These are phyloP conservation scores for Borostomias antarcticus DNA, from an alignment of 2,797 vertebrate genomes.

Conservation along the genomic window DNA sequence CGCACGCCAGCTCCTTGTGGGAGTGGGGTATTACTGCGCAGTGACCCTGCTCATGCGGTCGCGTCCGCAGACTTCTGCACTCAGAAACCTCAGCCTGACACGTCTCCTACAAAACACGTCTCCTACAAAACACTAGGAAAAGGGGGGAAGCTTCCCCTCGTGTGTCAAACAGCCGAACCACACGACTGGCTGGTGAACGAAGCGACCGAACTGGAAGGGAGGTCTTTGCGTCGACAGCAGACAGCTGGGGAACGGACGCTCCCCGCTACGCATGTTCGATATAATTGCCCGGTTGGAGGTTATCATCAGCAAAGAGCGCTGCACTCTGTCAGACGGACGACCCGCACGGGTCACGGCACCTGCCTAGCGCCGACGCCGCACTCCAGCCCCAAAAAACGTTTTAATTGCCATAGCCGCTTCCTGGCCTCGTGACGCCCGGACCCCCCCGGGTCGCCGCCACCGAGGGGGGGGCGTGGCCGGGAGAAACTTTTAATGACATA, in stretches of 20 bases:
- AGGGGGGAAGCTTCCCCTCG: no score
- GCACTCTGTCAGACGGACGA: background rate
- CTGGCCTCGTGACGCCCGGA: constrained; percentile 3
- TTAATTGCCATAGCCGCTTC: constrained; percentile 39
- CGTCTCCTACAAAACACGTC: no score
- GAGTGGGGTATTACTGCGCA: no score
- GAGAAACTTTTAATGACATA: background rate
- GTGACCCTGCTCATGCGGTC: no score
- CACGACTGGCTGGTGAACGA: background rate
- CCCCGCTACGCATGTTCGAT: background rate
- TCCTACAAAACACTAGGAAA: no score
- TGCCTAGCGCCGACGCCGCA: no score
- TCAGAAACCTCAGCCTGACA: no score
- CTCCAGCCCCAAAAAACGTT: constrained; percentile 36
- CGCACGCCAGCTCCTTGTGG: no score
- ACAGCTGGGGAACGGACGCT: background rate
- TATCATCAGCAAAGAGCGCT: constrained; percentile 28
- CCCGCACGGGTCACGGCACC: constrained; percentile 11
- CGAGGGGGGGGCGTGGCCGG: background rate
- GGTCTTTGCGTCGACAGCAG: no score
- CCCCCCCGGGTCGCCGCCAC: background rate
- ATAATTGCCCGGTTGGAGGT: constrained; percentile 28
- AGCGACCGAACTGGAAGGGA: background rate
- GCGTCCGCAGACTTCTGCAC: no score
- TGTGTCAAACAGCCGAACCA: background rate